Evolutionary conservation across 2,113 vertebrate genomes (phyloP).

Genomic region (Ammodytes dubius): DNA sequence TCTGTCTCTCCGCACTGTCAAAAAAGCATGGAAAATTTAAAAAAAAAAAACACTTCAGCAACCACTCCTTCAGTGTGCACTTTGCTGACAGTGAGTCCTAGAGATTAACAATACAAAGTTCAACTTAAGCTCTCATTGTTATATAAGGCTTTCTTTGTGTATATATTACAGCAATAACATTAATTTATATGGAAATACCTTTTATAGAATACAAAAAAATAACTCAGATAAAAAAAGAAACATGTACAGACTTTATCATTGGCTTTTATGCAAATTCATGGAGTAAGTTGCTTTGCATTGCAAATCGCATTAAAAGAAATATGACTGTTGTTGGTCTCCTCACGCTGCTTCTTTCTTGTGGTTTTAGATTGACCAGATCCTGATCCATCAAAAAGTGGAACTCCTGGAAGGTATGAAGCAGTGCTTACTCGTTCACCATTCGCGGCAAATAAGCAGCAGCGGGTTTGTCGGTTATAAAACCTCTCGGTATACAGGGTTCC

Average conservation of each 20-base stretch:
- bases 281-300: not conserved
- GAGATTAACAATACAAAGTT: not conserved
- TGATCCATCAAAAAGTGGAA: slow-evolving; percentile 92
- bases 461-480: not conserved
- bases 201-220: not conserved
- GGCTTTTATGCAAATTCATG: not conserved
- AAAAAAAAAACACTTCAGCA: too few relatives aligned
- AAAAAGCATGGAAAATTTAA: too few relatives aligned
- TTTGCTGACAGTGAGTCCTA: not conserved
- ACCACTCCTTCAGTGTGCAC: not conserved
- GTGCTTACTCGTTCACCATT: fast-evolving
- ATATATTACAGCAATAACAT: not conserved
- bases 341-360: not conserved
- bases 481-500: too few relatives aligned
- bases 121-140: not conserved
- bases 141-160: not conserved
- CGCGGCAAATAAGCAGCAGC: not conserved
- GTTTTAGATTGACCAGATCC: slow-evolving; percentile 90
- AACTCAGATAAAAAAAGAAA: not conserved
- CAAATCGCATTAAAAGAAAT: not conserved
- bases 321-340: not conserved
- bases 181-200: not conserved
- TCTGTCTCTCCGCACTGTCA: too few relatives aligned
- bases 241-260: fast-evolving
- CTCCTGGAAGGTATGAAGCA: slow-evolving; percentile 87